Evolutionary conservation across 2,113 vertebrate species (phyloP).

Genomic region (Callaeas wilsoni): DNA sequence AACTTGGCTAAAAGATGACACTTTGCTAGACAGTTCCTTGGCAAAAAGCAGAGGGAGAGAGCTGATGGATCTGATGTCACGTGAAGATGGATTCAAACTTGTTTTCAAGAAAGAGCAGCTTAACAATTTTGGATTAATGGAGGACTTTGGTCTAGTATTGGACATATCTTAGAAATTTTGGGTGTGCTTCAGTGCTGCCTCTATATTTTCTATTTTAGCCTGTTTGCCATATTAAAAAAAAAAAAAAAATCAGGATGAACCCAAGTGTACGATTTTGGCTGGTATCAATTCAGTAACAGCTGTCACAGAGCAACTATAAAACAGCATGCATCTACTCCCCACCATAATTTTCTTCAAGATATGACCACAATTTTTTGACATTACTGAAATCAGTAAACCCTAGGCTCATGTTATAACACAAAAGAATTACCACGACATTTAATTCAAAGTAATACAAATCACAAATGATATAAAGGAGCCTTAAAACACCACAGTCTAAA

Average conservation of each 20-base stretch:
- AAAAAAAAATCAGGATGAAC: not conserved
- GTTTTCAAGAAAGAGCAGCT: not conserved
- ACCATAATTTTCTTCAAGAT: not conserved
- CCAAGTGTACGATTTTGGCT: not conserved
- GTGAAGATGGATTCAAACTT: not conserved
- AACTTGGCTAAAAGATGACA: not conserved
- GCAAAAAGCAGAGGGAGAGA: not conserved
- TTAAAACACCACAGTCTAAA: not conserved
- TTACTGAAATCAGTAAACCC: not conserved
- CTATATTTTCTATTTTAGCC: not conserved
- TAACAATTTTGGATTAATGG: not conserved
- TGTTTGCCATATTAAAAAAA: not conserved
- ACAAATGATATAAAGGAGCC: not conserved
- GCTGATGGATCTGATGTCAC: not conserved
- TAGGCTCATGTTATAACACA: not conserved
- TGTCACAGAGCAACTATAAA: not conserved
- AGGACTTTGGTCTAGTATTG: not conserved
- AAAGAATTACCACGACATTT: not conserved
- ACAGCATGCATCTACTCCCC: not conserved
- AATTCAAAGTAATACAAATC: not conserved
- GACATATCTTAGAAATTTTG: not conserved
- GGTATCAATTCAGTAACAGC: not conserved
- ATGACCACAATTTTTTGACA: not conserved
- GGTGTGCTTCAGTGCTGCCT: not conserved
- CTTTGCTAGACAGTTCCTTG: constrained; percentile 14